Percentiles rank a stretch among this genome's conserved stretches.
Evolutionary conservation across 2,797 vertebrate genomes (phyloP).

Genomic region (Euthynnus affinis): DNA sequence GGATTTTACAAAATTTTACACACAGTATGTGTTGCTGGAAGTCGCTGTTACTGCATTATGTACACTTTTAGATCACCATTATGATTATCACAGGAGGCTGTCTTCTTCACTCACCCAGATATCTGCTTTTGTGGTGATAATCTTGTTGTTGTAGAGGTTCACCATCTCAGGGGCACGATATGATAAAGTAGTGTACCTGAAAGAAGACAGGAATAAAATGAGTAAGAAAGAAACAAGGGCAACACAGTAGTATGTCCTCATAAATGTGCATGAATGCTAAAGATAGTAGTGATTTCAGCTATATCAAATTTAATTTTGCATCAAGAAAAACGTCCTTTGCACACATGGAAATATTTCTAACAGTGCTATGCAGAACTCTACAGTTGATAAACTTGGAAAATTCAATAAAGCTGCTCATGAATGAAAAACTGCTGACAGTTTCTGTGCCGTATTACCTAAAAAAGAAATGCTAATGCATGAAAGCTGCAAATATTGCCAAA

Average conservation of each 20-base stretch:
- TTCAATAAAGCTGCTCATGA: constrained; percentile 7
- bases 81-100: background rate
- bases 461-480: constrained; percentile 12
- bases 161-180: constrained; percentile 99
- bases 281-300: background rate
- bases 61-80: too few species aligned
- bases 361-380: background rate
- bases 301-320: background rate
- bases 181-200: constrained; percentile 96
- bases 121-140: constrained; percentile 98
- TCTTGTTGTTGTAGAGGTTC: constrained; percentile 96
- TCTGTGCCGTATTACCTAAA: constrained; percentile 3
- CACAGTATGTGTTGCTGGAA: background rate
- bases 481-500: background rate
- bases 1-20: background rate
- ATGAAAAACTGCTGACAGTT: background rate
- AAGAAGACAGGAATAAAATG: constrained; percentile 45
- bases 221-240: background rate
- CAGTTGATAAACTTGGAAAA: background rate
- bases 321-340: background rate
- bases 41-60: too few species aligned
- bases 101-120: constrained; percentile 92
- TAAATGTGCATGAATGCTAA: background rate
- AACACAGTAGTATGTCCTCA: background rate
- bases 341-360: background rate